These are phyloP conservation scores for Frankliniella fusca DNA, from an alignment of 2,888 invertebrate genomes.

Conservation along the genomic window DNA sequence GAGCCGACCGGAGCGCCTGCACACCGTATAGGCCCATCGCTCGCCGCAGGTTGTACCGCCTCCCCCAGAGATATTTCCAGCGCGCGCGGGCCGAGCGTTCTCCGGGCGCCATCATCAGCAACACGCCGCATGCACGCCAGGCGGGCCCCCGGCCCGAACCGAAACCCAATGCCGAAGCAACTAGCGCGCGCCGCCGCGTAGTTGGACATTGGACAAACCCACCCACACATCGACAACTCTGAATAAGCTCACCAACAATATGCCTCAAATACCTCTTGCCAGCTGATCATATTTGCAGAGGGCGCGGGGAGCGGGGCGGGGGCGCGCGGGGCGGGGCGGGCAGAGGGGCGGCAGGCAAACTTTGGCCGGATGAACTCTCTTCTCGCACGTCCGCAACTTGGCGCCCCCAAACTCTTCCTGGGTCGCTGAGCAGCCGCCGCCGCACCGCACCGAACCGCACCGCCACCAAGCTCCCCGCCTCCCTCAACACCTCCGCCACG, in stretches of 20 bases:
- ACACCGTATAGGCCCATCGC: too few species aligned
- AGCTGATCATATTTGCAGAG: conserved; percentile 6
- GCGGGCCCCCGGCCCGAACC: too few species aligned
- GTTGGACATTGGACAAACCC: background rate
- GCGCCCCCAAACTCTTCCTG: background rate
- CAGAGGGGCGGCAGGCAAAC: background rate
- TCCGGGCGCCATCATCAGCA: background rate
- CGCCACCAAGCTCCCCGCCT: too few species aligned
- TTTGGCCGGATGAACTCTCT: conserved; percentile 1
- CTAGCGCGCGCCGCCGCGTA: background rate
- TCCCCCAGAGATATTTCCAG: too few species aligned
- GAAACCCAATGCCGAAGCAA: background rate
- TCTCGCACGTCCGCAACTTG: background rate
- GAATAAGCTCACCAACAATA: conserved; percentile 12
- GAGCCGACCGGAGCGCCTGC: too few species aligned
- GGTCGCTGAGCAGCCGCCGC: background rate
- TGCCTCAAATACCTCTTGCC: conserved; percentile 20
- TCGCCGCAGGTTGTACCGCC: too few species aligned
- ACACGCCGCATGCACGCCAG: too few species aligned
- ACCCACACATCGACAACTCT: background rate
- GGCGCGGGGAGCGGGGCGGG: background rate
- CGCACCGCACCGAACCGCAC: too few species aligned
- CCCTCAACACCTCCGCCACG: background rate
- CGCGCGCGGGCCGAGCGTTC: too few species aligned
- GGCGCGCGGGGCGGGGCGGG: too few species aligned